These are phyloP conservation scores for Drosophila basisetae DNA, from an alignment of 2,888 invertebrate genomes.

Conservation along the genomic window DNA sequence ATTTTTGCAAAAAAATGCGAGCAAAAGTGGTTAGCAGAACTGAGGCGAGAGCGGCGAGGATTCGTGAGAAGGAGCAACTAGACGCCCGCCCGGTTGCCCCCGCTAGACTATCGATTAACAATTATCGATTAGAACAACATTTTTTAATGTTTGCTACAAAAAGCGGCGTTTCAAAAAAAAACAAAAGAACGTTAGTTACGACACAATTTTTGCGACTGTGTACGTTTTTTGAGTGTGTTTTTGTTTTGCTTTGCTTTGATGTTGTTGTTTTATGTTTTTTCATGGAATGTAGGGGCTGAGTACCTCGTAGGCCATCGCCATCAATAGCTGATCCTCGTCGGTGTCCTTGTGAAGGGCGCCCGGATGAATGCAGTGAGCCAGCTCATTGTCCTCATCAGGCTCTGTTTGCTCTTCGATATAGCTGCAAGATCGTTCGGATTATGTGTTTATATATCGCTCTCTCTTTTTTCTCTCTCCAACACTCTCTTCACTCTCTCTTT, in stretches of 20 bases:
- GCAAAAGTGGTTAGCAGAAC: slow-evolving; percentile 62
- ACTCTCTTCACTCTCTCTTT: slow-evolving; percentile 8
- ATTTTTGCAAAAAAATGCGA: slow-evolving; percentile 29
- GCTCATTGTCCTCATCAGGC: slow-evolving; percentile 87
- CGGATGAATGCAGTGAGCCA: slow-evolving; percentile 90
- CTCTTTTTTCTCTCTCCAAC: slow-evolving; percentile 30
- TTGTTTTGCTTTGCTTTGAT: slow-evolving; percentile 1
- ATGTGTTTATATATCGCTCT: slow-evolving; percentile 20
- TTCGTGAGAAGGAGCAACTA: slow-evolving; percentile 19
- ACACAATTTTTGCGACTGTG: slow-evolving; percentile 42
- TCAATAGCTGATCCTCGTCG: slow-evolving; percentile 89
- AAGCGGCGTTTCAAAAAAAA: slow-evolving; percentile 59
- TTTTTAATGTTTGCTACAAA: slow-evolving; percentile 58
- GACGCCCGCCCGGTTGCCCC: slow-evolving; percentile 29
- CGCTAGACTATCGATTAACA: slow-evolving; percentile 18
- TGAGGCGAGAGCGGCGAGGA: slow-evolving; percentile 49
- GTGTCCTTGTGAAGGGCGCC: slow-evolving; percentile 87
- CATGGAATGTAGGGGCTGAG: slow-evolving; percentile 42
- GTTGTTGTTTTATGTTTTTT: slow-evolving; percentile 17
- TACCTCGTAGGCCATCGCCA: slow-evolving; percentile 89
- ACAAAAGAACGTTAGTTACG: slow-evolving; percentile 52
- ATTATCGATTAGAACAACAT: slow-evolving; percentile 31
- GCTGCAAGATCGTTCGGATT: slow-evolving; percentile 85
- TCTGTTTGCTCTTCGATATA: slow-evolving; percentile 90
- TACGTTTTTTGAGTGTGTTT: slow-evolving; percentile 4